Evolutionary conservation across 2,888 invertebrate species (phyloP).

Genomic region (Scaptomyza flava): DNA sequence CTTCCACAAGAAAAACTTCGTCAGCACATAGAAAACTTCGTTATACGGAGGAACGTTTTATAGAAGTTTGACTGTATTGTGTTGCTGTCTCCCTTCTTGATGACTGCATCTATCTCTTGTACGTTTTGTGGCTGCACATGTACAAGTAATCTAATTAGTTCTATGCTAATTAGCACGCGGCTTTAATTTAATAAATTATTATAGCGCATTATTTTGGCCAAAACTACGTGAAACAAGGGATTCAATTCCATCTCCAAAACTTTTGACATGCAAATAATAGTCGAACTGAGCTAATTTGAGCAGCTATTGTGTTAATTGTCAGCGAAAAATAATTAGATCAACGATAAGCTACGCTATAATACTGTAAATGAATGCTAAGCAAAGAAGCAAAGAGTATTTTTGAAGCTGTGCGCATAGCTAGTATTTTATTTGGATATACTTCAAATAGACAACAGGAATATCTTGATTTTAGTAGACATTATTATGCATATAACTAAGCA

Average conservation of each 20-base stretch:
- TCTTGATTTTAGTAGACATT: constrained; percentile 18
- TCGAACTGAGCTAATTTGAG: neutral
- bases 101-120: constrained; percentile 3
- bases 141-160: constrained; percentile 80
- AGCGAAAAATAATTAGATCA: constrained; percentile 5
- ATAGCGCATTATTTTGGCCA: constrained; percentile 65
- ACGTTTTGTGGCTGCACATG: constrained; percentile 58
- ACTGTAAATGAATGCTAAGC: neutral
- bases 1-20: too few relatives aligned
- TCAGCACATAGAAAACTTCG: too few relatives aligned
- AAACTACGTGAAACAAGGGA: constrained; percentile 52
- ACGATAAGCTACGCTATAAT: neutral
- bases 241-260: constrained; percentile 16
- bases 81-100: neutral
- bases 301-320: constrained; percentile 15
- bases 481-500: constrained; percentile 2
- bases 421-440: constrained; percentile 12
- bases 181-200: constrained; percentile 77
- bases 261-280: constrained; percentile 5
- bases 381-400: neutral
- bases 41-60: too few relatives aligned
- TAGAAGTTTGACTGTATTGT: neutral
- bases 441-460: constrained; percentile 16
- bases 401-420: neutral
- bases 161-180: constrained; percentile 77